Percentiles rank a stretch among this genome's conserved stretches.
Conservation (phyloP, 2,797 vertebrate species). For the Cephalopachus bancanus region DNA sequence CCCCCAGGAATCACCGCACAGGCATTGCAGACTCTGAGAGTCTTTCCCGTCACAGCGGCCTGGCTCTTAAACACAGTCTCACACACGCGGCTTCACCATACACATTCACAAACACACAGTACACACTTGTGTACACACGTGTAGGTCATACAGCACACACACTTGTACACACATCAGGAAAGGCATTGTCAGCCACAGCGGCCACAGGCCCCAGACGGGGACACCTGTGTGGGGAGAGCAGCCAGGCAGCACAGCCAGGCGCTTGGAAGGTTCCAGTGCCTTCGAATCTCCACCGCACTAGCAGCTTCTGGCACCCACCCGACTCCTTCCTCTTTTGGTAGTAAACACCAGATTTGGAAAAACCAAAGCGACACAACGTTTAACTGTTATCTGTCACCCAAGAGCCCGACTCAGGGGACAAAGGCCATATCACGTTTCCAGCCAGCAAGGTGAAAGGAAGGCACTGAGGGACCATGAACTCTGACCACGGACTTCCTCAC, state of each 20-base stretch:
- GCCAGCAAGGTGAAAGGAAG: background rate
- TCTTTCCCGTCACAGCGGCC: background rate
- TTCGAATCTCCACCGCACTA: background rate
- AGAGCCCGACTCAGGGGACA: background rate
- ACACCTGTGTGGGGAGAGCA: background rate
- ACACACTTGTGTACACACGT: no score
- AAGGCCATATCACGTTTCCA: constrained; percentile 5
- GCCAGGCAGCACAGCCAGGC: background rate
- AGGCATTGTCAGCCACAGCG: no score
- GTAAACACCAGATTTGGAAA: constrained; percentile 10
- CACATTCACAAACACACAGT: background rate
- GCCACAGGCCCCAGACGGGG: background rate
- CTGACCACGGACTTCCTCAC: background rate
- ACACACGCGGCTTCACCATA: background rate
- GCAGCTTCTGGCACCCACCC: background rate
- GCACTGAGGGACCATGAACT: background rate
- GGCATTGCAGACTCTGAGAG: background rate
- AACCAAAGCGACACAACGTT: background rate
- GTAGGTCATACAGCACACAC: background rate
- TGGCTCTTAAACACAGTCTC: background rate
- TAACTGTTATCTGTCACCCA: background rate
- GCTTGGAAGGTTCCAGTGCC: background rate
- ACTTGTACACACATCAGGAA: background rate
- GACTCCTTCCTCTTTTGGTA: background rate
- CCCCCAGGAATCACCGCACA: background rate